Conservation (phyloP, 2,113 vertebrate genomes). For the Dromiciops gliroides region DNA sequence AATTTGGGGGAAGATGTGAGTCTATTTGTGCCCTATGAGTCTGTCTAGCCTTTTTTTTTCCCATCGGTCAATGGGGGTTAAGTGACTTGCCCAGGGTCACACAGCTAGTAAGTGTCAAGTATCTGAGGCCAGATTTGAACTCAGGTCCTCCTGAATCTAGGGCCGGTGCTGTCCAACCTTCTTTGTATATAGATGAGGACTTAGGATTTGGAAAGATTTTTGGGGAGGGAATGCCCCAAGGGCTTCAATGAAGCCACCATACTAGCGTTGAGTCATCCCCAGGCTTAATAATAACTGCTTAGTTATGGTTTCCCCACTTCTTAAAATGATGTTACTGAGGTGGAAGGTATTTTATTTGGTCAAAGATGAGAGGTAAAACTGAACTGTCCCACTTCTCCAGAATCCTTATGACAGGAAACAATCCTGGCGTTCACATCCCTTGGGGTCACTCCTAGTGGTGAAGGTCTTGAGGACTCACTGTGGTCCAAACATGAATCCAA, state of each 20-base stretch:
- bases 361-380: not conserved
- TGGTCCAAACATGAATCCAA: not conserved
- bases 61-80: no score
- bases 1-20: not conserved
- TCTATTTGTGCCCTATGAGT: not conserved
- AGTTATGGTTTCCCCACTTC: not conserved
- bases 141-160: no score
- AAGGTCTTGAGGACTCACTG: not conserved
- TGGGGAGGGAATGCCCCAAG: not conserved
- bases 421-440: not conserved
- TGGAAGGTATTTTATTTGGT: constrained; percentile 7
- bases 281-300: not conserved
- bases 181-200: not conserved
- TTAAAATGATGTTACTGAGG: not conserved
- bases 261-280: not conserved
- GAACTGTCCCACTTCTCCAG: not conserved
- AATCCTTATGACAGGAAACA: not conserved
- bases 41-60: not conserved
- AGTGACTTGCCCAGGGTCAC: no score
- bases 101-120: no score
- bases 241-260: not conserved
- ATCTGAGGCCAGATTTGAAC: no score
- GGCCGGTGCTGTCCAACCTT: no score
- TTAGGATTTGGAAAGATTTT: not conserved
- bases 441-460: not conserved